Evolutionary conservation across 2,797 vertebrate genomes (phyloP).

Genomic region (Enteromius anoplus): DNA sequence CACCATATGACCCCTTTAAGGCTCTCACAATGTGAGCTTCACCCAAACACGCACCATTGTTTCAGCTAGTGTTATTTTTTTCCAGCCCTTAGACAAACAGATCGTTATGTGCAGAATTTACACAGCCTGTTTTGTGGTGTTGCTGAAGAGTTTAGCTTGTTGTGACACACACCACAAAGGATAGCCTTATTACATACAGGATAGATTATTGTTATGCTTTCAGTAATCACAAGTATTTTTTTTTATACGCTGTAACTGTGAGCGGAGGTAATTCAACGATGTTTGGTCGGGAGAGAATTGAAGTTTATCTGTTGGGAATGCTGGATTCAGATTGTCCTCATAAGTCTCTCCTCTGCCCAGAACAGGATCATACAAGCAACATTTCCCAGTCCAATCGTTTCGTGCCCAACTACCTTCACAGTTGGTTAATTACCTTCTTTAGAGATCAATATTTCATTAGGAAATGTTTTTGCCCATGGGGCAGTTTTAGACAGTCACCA

Average conservation of each 20-base stretch:
- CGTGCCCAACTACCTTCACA: slow-evolving; percentile 37
- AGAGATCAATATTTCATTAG: slow-evolving; percentile 56
- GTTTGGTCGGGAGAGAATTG: background rate
- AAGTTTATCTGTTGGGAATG: background rate
- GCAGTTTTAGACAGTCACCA: slow-evolving; percentile 26
- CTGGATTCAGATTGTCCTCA: background rate
- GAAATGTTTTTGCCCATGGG: slow-evolving; percentile 29
- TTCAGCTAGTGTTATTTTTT: background rate
- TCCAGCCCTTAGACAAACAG: background rate
- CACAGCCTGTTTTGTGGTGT: background rate
- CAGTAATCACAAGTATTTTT: background rate
- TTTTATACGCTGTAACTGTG: background rate
- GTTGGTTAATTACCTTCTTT: slow-evolving; percentile 47
- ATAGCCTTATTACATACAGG: background rate
- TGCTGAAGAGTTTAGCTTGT: background rate
- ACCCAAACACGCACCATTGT: background rate
- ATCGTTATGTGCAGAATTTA: background rate
- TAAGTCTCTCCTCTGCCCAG: slow-evolving; percentile 11
- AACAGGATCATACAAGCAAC: slow-evolving; percentile 27
- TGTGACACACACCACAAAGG: background rate
- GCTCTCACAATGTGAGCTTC: background rate
- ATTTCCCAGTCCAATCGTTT: slow-evolving; percentile 36
- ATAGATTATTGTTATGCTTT: background rate
- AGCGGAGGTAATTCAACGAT: background rate
- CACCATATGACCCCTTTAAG: too few species aligned